Evolutionary conservation across 2,797 vertebrate species (phyloP), one percentile per base, ranked within the genome.

Genomic region (Oreonectes daqikongensis): DNA sequence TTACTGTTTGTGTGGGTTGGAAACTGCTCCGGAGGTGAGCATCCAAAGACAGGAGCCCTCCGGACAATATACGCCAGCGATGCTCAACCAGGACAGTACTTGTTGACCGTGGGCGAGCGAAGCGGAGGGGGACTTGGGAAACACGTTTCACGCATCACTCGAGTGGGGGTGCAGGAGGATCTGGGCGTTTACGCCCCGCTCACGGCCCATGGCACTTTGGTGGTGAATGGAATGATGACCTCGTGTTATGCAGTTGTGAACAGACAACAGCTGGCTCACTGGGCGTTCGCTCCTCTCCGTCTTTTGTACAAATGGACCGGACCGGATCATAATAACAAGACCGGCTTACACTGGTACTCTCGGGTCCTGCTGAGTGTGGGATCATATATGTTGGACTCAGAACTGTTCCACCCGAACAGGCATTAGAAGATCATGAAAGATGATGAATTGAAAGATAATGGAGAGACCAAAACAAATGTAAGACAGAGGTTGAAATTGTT

Each of bases 311-410:
- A 89, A 80, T 92, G 95, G 88, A 84, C 85, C 0, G 89, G 89
- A 1, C 77, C 61, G n/a, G 38, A 79, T 0, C 88, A 91, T 66
- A 78, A 52, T 72, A 88, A 85, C 8, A 83, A 80, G 0, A 89
- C 93, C 0, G 95, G 96, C 0, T 76, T 97, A 69, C 96, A 98
- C 90, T 98, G 97, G 96, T 99, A 97, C 87, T 91, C 95, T 0
- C 87, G 80, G 81, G 82, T 95, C 71, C 90, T 98, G 42, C 93
- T 95, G 85, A 92, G 86, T 89, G 85, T 98, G 68, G 95, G 95
- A 69, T 86, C 81, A 82, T 79, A 89, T 83, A 79, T 97, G 71
- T 90, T 98, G 83, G 91, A 93, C 82, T 88, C 94, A 0, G 90
- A 92, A 40, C 90, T 88, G 73, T 93, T 98, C 85, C 96, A 97